phyloP scores from a whole-genome alignment of 2,797 vertebrate species.

The Clarias fuscus region DNA sequence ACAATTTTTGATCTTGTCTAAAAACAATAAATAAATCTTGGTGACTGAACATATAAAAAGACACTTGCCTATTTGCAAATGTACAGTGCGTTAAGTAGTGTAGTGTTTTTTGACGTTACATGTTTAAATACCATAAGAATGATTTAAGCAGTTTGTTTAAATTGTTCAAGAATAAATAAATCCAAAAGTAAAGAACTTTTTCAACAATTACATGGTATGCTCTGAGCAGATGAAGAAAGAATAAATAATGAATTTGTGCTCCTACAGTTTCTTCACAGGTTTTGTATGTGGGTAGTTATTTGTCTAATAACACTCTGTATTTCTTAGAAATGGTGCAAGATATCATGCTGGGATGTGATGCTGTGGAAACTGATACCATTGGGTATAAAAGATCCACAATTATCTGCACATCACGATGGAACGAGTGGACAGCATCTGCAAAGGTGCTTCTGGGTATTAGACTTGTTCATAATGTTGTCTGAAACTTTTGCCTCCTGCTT shows the following conservation, averaged over 20 bases:
- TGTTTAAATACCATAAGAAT: neutral
- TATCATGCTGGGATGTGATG: neutral
- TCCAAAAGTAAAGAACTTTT: neutral
- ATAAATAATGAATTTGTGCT: neutral
- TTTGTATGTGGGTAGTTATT: neutral
- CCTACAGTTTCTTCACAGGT: neutral
- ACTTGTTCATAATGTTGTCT: neutral
- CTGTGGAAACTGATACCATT: neutral
- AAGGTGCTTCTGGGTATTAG: neutral
- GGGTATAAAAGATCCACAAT: neutral
- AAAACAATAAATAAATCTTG: neutral
- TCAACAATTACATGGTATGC: no score
- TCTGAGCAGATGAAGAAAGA: neutral
- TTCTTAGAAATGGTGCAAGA: neutral
- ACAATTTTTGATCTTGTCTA: no score
- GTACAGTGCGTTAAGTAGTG: neutral
- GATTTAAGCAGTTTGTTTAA: neutral
- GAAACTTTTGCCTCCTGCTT: neutral
- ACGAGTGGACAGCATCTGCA: no score
- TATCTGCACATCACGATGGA: neutral
- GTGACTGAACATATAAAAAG: neutral
- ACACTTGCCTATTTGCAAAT: neutral
- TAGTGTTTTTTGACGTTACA: neutral
- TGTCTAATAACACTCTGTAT: neutral
- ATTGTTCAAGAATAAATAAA: neutral